These are phyloP conservation scores for Blastobasis lacticolella DNA, from an alignment of 2,888 invertebrate genomes.

Conservation along the genomic window DNA sequence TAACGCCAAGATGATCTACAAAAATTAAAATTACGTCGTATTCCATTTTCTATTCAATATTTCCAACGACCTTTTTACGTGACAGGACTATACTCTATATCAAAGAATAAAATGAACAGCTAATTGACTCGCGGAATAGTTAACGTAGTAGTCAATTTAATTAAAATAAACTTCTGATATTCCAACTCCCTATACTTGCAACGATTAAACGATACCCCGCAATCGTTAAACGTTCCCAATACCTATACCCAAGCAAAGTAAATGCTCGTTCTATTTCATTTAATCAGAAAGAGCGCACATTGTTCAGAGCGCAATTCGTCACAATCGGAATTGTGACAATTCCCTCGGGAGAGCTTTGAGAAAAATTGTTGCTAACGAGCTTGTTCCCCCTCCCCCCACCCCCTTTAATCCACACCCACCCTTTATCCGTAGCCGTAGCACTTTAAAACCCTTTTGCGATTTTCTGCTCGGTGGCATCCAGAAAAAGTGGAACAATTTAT, in stretches of 20 bases:
- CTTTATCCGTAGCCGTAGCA: conserved; percentile 53
- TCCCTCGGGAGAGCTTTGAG: conserved; percentile 65
- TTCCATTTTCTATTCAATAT: too few species aligned
- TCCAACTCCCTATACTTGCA: too few species aligned
- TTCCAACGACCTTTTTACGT: too few species aligned
- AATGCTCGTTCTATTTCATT: conserved; percentile 34
- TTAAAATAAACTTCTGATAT: too few species aligned
- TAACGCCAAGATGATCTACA: too few species aligned
- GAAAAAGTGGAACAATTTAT: conserved; percentile 48
- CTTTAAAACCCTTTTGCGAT: conserved; percentile 70
- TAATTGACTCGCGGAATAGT: too few species aligned
- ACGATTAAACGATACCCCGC: too few species aligned
- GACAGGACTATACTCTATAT: too few species aligned
- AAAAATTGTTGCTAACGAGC: conserved; percentile 73
- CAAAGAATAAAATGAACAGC: too few species aligned
- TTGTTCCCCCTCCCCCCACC: conserved; percentile 31
- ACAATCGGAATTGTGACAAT: conserved; percentile 70
- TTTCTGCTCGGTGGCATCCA: conserved; percentile 58
- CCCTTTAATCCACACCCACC: conserved; percentile 29
- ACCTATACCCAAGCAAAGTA: neutral
- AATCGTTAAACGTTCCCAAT: too few species aligned
- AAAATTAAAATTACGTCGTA: too few species aligned
- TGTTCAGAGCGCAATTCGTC: conserved; percentile 62
- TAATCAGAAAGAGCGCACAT: conserved; percentile 45
- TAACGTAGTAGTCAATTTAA: too few species aligned